Conservation (phyloP, 2,888 invertebrate species). For the Boloria euphrosyne region DNA sequence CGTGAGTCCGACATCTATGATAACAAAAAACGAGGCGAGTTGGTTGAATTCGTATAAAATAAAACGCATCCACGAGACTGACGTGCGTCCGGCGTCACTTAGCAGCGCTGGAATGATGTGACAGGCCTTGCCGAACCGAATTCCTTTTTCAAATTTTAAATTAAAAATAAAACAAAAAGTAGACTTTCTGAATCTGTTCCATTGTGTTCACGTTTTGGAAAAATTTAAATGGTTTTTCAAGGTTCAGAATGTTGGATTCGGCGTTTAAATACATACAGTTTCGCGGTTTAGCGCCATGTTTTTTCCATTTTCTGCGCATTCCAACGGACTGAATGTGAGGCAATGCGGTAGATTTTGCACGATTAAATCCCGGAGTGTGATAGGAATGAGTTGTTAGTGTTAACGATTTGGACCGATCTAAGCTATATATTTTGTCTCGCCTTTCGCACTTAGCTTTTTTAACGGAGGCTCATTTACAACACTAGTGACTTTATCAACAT, state of each 20-base stretch:
- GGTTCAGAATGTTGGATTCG: constrained; percentile 72
- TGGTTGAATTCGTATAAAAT: constrained; percentile 77
- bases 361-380: constrained; percentile 74
- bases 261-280: constrained; percentile 81
- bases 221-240: constrained; percentile 81
- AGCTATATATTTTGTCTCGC: constrained; percentile 30
- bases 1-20: constrained; percentile 70
- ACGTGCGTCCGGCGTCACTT: constrained; percentile 83
- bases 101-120: constrained; percentile 82
- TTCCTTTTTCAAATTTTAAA: constrained; percentile 75
- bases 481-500: constrained; percentile 45
- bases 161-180: constrained; percentile 72
- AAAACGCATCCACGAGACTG: constrained; percentile 75
- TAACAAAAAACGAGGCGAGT: constrained; percentile 76
- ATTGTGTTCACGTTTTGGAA: constrained; percentile 82
- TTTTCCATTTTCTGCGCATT: constrained; percentile 81
- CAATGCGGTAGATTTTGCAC: constrained; percentile 73
- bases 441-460: constrained; percentile 23
- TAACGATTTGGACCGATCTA: constrained; percentile 63
- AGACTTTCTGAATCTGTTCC: constrained; percentile 72
- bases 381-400: constrained; percentile 78
- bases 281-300: constrained; percentile 82
- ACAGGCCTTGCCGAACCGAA: constrained; percentile 80
- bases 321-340: constrained; percentile 67
- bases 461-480: constrained; percentile 24